phyloP scores from a whole-genome alignment of 2,797 vertebrate species.

The Ptychobarbus kaznakovi region DNA sequence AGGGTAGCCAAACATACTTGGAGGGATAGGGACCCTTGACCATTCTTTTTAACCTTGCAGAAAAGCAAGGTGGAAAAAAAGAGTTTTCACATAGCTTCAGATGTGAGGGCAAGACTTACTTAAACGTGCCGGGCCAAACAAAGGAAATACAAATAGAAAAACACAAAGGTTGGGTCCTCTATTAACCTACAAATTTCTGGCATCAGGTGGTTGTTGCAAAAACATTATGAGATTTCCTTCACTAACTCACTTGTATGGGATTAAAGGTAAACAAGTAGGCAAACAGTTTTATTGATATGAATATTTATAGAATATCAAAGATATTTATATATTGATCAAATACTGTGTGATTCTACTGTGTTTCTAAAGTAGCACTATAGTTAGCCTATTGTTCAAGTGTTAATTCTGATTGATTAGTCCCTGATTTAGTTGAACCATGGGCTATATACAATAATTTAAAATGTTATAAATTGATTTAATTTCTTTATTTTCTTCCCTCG shows the following conservation, averaged over 20 bases:
- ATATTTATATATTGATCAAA: background rate
- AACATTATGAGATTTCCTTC: conserved; percentile 31
- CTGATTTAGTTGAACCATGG: background rate
- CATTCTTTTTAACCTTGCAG: conserved; percentile 76
- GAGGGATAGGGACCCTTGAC: conserved; percentile 81
- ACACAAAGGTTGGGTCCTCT: conserved; percentile 69
- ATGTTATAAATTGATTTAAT: background rate
- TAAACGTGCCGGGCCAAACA: conserved; percentile 71
- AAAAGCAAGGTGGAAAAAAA: conserved; percentile 68
- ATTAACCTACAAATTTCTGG: conserved; percentile 65
- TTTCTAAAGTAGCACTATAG: background rate
- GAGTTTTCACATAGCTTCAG: conserved; percentile 67
- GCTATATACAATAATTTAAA: background rate
- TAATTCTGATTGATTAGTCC: background rate
- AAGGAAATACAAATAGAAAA: conserved; percentile 73
- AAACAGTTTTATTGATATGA: background rate
- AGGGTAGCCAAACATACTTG: conserved; percentile 79
- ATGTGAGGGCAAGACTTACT: conserved; percentile 75
- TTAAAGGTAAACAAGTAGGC: background rate
- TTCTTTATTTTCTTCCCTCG: background rate
- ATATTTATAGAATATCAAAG: background rate
- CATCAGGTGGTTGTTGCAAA: conserved; percentile 63
- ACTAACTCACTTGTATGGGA: conserved; percentile 15
- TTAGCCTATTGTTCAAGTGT: background rate
- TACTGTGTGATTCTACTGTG: background rate